Evolutionary conservation across 2,113 vertebrate species (phyloP), one percentile per base, ranked within the genome.

Genomic region (Gobio gobio): DNA sequence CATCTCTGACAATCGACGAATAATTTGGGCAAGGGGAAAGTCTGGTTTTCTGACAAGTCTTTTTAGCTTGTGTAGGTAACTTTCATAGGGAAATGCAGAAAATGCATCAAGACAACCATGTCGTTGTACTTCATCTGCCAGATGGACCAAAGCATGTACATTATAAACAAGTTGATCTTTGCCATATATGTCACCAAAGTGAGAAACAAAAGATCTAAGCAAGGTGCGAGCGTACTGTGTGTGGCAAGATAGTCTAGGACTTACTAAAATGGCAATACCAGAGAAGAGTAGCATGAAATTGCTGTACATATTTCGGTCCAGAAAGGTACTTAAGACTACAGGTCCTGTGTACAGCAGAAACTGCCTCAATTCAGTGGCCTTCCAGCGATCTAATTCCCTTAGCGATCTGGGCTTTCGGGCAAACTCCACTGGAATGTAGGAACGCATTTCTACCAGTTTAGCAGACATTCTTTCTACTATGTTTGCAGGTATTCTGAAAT

Each of bases 341-440:
- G 81, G 81, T 51, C 81, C 83, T n/a, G 63, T 82, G 79, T 83
- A 83, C 66, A 70, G 81, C 16, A 73, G 81, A 83, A 83, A 83
- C 18, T 83, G 70, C 73, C 82, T 73, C 0, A 76, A 84, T 61
- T 84, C 83, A 45, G 83, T 84, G 16, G 83, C 72, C 83, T 76
- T 84, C 73, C 72, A 84, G 54, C 29, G 54, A 84, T 84, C 72
- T 33, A 76, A 56, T 63, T 84, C 83, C 51, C 83, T 59, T 43
- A 76, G 70, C 14, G 43, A 64, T 49, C 73, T 61, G 36, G 83
- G 70, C 58, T 84, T 84, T 76, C 40, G 10, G 29, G 70, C 70
- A 76, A 84, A 84, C 24, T 84, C 26, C 26, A 63, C 73, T 22
- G 83, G 83, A 47, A 84, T 76, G 49, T 47, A 76, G 29, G 58